Conservation (phyloP, 2,888 invertebrate species). For the Campoplex nolae region DNA sequence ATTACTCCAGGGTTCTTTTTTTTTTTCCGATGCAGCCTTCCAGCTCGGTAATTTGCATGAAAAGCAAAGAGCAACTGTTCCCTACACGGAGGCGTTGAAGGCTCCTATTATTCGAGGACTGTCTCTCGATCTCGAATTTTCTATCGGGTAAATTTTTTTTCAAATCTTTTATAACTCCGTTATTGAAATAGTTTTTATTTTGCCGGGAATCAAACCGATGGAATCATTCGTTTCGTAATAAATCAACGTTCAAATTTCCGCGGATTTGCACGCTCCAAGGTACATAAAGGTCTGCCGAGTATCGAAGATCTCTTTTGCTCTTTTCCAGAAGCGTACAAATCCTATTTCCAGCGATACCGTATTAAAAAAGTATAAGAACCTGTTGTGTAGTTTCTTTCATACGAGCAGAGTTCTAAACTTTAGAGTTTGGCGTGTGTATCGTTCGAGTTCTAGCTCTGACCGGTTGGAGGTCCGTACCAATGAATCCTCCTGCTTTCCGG, state of each 20-base stretch:
- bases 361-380: neutral
- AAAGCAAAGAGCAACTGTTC: conserved; percentile 56
- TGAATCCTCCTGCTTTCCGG: conserved; percentile 65
- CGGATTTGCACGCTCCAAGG: neutral
- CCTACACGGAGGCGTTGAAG: conserved; percentile 41
- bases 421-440: conserved; percentile 33
- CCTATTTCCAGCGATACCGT: neutral
- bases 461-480: conserved; percentile 58
- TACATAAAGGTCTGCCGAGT: neutral
- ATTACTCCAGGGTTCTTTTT: conserved; percentile 35
- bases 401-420: conserved; percentile 39
- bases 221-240: neutral
- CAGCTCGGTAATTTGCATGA: conserved; percentile 66
- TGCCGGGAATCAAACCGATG: too few species aligned
- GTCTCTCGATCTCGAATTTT: conserved; percentile 46
- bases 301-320: neutral
- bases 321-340: neutral
- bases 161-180: neutral
- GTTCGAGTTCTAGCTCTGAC: conserved; percentile 36
- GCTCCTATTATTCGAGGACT: conserved; percentile 49
- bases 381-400: neutral
- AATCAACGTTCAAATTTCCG: neutral
- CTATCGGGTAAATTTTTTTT: conserved; percentile 61
- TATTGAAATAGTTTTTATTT: conserved; percentile 27
- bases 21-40: conserved; percentile 22